A percentile compares a stretch with the other conserved stretches of the same genome.
Conservation (phyloP, 2,797 vertebrate species). For the Rhadinocentrus ornatus region DNA sequence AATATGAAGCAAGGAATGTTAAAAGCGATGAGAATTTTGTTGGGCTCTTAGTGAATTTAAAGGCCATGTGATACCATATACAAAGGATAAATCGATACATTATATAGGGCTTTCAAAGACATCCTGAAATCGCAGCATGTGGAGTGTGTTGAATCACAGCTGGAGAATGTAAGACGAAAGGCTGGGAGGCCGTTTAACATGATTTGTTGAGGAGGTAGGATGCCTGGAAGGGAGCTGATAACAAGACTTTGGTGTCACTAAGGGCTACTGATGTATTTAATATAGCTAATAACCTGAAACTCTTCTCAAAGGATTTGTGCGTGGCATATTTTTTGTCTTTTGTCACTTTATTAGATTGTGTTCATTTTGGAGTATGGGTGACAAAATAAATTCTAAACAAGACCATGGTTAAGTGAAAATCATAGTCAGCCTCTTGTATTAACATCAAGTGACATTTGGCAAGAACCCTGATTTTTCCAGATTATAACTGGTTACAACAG, state of each 20-base stretch:
- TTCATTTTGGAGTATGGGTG: not conserved
- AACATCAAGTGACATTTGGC: not conserved
- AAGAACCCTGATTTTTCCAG: not conserved
- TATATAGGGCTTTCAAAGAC: constrained; percentile 21
- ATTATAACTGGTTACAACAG: not conserved
- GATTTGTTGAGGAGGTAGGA: constrained; percentile 56
- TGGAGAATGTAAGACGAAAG: constrained; percentile 39
- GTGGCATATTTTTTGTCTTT: not conserved
- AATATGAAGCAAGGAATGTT: constrained; percentile 9
- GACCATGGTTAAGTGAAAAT: not conserved
- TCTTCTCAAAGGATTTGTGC: constrained; percentile 15
- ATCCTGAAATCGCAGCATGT: constrained; percentile 24
- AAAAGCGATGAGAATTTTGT: constrained; percentile 12
- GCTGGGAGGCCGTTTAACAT: constrained; percentile 43
- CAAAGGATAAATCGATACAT: constrained; percentile 4
- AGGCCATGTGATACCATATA: constrained; percentile 23
- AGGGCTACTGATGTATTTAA: constrained; percentile 25
- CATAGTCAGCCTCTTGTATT: not conserved
- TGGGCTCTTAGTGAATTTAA: constrained; percentile 16
- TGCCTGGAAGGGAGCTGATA: constrained; percentile 54
- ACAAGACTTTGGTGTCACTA: constrained; percentile 26
- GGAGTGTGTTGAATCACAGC: constrained; percentile 45
- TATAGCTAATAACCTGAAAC: constrained; percentile 15
- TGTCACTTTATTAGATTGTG: not conserved
- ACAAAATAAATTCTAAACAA: not conserved